phyloP scores from a whole-genome alignment of 2,888 invertebrate species.

The Atrina japonica region DNA sequence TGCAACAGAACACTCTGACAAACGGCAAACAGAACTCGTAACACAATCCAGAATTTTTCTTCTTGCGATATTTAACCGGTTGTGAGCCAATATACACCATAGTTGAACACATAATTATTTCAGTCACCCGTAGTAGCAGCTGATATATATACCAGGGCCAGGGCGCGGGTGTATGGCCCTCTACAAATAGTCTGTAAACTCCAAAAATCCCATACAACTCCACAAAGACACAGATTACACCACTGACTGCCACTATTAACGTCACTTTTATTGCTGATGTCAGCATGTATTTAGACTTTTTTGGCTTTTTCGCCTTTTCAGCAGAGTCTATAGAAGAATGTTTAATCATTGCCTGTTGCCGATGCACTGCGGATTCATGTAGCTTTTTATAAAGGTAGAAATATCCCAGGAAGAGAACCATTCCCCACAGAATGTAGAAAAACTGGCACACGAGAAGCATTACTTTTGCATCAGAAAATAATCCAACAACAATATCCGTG shows the following conservation, averaged over 20 bases:
- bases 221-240: constrained; percentile 90
- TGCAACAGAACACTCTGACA: constrained; percentile 48
- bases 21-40: constrained; percentile 51
- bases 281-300: constrained; percentile 81
- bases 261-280: constrained; percentile 94
- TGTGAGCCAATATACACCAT: constrained; percentile 93
- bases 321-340: constrained; percentile 26
- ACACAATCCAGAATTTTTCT: constrained; percentile 39
- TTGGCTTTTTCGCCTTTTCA: not conserved
- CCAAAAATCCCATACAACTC: constrained; percentile 91
- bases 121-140: constrained; percentile 90
- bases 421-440: constrained; percentile 91
- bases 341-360: constrained; percentile 72
- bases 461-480: constrained; percentile 60
- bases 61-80: constrained; percentile 73
- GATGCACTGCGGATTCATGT: constrained; percentile 71
- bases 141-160: constrained; percentile 97
- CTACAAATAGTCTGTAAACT: constrained; percentile 81
- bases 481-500: constrained; percentile 86
- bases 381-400: constrained; percentile 81
- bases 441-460: constrained; percentile 84
- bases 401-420: constrained; percentile 91
- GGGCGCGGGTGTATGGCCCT: constrained; percentile 80
- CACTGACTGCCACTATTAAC: constrained; percentile 91
- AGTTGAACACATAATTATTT: constrained; percentile 91